Conservation (phyloP, 2,888 invertebrate species). For the Salpingus planirostris region DNA sequence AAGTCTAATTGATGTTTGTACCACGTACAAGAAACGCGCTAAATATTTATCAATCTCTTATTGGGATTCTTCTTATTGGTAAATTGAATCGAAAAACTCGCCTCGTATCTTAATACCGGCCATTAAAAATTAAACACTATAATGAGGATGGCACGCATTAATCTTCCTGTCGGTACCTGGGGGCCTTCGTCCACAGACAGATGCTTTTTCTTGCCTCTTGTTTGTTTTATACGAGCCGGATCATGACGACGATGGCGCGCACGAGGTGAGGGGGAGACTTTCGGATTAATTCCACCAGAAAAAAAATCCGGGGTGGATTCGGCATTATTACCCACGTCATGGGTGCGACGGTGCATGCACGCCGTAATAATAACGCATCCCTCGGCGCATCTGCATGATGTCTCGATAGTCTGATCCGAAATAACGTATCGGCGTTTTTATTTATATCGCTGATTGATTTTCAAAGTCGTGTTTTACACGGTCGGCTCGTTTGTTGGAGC, state of each 20-base stretch:
- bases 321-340: too few species aligned
- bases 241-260: slow-evolving; percentile 8
- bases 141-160: slow-evolving; percentile 25
- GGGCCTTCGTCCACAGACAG: slow-evolving; percentile 9
- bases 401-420: too few species aligned
- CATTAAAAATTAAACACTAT: slow-evolving; percentile 25
- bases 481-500: slow-evolving; percentile 37
- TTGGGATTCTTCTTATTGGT: too few species aligned
- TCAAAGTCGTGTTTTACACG: slow-evolving; percentile 37
- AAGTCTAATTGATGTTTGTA: too few species aligned
- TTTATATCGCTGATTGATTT: slow-evolving; percentile 41
- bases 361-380: too few species aligned
- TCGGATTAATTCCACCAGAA: slow-evolving; percentile 27
- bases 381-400: too few species aligned
- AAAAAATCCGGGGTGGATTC: too few species aligned
- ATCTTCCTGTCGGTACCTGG: slow-evolving; percentile 23
- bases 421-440: too few species aligned
- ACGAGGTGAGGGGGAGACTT: slow-evolving; percentile 22
- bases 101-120: slow-evolving; percentile 21
- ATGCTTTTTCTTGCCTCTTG: slow-evolving; percentile 2
- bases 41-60: too few species aligned
- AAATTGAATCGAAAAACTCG: too few species aligned
- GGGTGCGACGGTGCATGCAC: too few species aligned
- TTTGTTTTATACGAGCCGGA: not conserved
- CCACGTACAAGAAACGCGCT: too few species aligned